phyloP scores from a whole-genome alignment of 2,888 invertebrate species.

The Acleris laterana region DNA sequence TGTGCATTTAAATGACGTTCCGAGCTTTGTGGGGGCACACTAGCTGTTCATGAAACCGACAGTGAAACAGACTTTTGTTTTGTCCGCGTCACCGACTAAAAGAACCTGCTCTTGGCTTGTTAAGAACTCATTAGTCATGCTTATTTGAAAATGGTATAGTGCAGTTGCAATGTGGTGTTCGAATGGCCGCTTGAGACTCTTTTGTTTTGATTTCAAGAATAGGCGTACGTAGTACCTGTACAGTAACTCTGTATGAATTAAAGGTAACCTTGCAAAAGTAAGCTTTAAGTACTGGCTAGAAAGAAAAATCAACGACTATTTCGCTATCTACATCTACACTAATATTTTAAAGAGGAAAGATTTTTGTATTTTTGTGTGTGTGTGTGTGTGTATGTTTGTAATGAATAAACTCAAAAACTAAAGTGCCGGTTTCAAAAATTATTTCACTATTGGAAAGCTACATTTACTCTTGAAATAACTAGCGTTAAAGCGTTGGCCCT shows the following conservation, averaged over 20 bases:
- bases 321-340: too few relatives aligned
- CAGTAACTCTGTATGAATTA: not conserved
- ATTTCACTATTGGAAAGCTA: too few relatives aligned
- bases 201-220: constrained; percentile 6
- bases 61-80: constrained; percentile 73
- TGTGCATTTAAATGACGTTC: constrained; percentile 85
- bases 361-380: too few relatives aligned
- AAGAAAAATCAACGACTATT: too few relatives aligned
- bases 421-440: too few relatives aligned
- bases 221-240: not conserved
- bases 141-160: constrained; percentile 65
- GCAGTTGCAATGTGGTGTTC: constrained; percentile 23
- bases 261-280: too few relatives aligned
- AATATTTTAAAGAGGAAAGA: too few relatives aligned
- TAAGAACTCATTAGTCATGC: constrained; percentile 78
- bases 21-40: constrained; percentile 82
- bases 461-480: too few relatives aligned
- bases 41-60: constrained; percentile 78
- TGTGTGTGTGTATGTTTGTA: too few relatives aligned
- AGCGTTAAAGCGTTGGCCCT: too few relatives aligned
- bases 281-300: too few relatives aligned
- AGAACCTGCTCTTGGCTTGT: constrained; percentile 71
- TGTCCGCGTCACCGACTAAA: constrained; percentile 62
- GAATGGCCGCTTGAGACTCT: constrained; percentile 6
- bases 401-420: too few relatives aligned